A percentile compares a stretch with the other conserved stretches of the same genome.
These are phyloP conservation scores for Mionectes macconnelli DNA, from an alignment of 2,113 vertebrate species.

Conservation along the genomic window DNA sequence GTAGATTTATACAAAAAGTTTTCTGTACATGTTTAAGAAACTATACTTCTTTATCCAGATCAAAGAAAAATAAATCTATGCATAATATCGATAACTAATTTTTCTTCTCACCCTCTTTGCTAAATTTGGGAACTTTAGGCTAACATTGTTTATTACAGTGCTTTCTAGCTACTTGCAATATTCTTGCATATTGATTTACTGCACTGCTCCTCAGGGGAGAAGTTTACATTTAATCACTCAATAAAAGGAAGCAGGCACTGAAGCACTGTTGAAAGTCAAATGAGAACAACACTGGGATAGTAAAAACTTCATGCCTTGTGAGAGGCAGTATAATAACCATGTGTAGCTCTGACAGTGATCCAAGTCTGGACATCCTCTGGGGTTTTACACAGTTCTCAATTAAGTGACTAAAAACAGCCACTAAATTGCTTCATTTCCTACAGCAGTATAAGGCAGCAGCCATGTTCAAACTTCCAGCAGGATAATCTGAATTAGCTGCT, in stretches of 20 bases:
- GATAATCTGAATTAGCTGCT: neutral
- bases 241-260: neutral
- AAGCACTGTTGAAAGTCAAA: slow-evolving; percentile 8
- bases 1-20: neutral
- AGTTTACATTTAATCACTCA: slow-evolving; percentile 5
- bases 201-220: neutral
- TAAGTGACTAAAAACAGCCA: neutral
- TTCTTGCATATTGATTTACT: slow-evolving; percentile 13
- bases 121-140: neutral
- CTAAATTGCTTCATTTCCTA: neutral
- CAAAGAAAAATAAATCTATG: neutral
- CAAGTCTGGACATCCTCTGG: neutral
- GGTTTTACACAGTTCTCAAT: neutral
- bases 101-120: neutral
- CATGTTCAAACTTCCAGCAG: neutral
- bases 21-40: neutral
- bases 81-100: neutral
- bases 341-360: neutral
- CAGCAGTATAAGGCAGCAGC: neutral
- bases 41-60: neutral
- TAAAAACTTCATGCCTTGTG: neutral
- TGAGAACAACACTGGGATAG: neutral
- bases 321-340: neutral
- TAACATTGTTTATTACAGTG: slow-evolving; percentile 8
- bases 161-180: neutral